phyloP scores from a whole-genome alignment of 1,140 invertebrate species.

The Oryctes rhinoceros region DNA sequence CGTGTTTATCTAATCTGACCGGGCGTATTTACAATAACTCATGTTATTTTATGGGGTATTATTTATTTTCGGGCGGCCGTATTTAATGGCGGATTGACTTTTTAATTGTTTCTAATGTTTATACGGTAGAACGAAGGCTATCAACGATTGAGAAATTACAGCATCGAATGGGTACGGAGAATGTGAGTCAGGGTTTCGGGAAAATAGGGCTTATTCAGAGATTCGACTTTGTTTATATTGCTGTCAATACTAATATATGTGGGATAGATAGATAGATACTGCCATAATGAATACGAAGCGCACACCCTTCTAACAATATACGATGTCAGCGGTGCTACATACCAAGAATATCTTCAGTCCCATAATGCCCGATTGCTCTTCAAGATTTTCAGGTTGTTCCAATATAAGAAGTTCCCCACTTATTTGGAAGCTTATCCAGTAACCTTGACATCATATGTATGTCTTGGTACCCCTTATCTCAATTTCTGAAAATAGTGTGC shows the following conservation, averaged over 20 bases:
- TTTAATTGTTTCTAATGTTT: conserved; percentile 36
- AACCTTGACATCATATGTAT: too few species aligned
- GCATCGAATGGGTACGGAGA: neutral
- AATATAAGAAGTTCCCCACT: too few species aligned
- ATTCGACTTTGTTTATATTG: neutral
- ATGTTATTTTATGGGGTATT: conserved; percentile 21
- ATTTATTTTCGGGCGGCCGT: conserved; percentile 16
- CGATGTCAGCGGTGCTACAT: too few species aligned
- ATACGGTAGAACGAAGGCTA: neutral
- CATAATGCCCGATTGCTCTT: too few species aligned
- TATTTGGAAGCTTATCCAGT: too few species aligned
- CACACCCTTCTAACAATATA: too few species aligned
- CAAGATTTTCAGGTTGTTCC: too few species aligned
- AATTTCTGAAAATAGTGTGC: too few species aligned
- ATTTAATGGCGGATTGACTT: conserved; percentile 12
- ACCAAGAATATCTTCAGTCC: too few species aligned
- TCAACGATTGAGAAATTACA: neutral
- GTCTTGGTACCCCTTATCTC: too few species aligned
- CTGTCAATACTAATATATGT: neutral
- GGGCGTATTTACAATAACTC: conserved; percentile 34
- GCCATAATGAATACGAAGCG: neutral
- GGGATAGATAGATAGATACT: neutral
- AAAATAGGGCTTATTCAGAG: neutral
- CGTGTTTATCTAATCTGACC: conserved; percentile 20
- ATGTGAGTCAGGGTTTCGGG: conserved; percentile 13